Conservation (phyloP, 2,888 invertebrate genomes). For the Caenorhabditis sp. region DNA sequence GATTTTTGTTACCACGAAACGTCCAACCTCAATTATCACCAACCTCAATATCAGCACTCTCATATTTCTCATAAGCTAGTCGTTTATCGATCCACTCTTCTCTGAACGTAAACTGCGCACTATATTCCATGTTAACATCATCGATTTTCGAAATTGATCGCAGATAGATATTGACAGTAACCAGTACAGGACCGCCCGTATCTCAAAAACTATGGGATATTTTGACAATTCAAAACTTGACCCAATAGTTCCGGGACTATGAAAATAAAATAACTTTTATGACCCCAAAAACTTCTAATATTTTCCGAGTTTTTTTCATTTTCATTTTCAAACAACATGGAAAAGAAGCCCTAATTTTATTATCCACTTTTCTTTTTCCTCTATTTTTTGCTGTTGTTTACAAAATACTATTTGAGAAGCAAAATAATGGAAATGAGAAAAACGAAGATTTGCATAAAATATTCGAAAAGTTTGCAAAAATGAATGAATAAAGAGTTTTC, state of each 20-base stretch:
- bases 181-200: conserved; percentile 62
- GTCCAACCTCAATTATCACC: background rate
- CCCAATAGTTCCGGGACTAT: no score
- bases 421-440: background rate
- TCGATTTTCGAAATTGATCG: conserved; percentile 69
- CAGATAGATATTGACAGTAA: conserved; percentile 69
- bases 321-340: background rate
- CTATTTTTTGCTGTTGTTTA: background rate
- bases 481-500: no score
- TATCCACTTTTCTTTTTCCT: background rate
- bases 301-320: background rate
- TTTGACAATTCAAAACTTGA: no score
- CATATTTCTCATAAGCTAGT: conserved; percentile 68
- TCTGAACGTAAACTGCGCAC: conserved; percentile 83
- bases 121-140: conserved; percentile 80
- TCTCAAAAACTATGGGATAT: conserved; percentile 44
- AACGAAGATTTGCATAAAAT: no score
- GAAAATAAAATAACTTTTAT: no score
- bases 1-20: no score
- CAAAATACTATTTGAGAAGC: background rate
- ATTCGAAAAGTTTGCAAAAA: background rate
- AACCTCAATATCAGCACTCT: conserved; percentile 65
- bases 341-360: background rate
- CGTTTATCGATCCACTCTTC: conserved; percentile 96
- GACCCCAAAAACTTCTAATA: no score